A percentile compares a stretch with the other conserved stretches of the same genome.
Conservation (phyloP, 2,797 vertebrate species). For the Australoheros facetus region DNA sequence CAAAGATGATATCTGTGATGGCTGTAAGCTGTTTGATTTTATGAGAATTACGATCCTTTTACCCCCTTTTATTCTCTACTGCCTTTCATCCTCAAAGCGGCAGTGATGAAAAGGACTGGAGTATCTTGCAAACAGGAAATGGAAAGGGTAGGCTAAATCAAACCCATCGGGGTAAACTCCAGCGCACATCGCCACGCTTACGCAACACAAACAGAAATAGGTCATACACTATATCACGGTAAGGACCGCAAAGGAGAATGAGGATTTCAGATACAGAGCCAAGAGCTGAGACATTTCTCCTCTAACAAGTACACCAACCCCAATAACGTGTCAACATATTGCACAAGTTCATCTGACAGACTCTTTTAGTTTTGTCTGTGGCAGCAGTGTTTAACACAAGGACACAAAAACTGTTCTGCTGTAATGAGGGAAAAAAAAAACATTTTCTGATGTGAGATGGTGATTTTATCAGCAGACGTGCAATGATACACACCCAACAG, state of each 20-base stretch:
- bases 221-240: slow-evolving; percentile 37
- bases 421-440: background rate
- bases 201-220: slow-evolving; percentile 54
- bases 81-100: background rate
- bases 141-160: slow-evolving; percentile 11
- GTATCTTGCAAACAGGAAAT: slow-evolving; percentile 42
- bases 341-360: background rate
- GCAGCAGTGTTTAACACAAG: background rate
- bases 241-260: slow-evolving; percentile 10
- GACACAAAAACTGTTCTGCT: background rate
- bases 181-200: slow-evolving; percentile 8
- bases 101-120: background rate
- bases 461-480: background rate
- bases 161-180: slow-evolving; percentile 20
- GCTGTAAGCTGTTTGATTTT: background rate
- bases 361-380: background rate
- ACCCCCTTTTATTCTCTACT: background rate
- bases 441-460: background rate
- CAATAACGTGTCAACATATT: background rate
- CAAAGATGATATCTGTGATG: slow-evolving; percentile 12
- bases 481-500: background rate
- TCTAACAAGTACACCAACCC: background rate
- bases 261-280: background rate
- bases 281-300: background rate
- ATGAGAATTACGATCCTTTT: slow-evolving; percentile 26